A percentile compares a stretch with the other conserved stretches of the same genome.
phyloP scores from a whole-genome alignment of 2,113 vertebrate species.

The Hipposideros armiger region DNA sequence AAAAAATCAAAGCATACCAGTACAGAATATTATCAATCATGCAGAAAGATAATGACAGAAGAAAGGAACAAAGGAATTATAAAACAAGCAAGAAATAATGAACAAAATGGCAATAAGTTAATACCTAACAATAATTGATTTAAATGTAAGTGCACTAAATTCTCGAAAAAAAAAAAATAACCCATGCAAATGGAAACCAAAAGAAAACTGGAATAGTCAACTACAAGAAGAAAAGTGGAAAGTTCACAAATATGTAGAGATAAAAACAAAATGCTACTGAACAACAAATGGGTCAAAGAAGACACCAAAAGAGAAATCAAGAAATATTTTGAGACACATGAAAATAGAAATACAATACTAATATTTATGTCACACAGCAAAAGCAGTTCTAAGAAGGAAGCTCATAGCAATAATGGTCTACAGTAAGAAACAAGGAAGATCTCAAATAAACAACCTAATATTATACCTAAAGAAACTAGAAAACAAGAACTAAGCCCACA shows the following conservation, averaged over 20 bases:
- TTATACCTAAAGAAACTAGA: background rate
- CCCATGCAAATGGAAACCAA: background rate
- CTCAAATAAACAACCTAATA: background rate
- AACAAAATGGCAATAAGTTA: background rate
- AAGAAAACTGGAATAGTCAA: background rate
- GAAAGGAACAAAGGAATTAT: background rate
- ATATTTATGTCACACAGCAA: background rate
- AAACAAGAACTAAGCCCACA: background rate
- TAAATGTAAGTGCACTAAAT: background rate
- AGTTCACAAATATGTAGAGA: background rate
- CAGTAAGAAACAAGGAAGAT: background rate
- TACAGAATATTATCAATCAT: background rate
- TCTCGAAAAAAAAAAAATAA: background rate
- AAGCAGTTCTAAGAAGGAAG: background rate
- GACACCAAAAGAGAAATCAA: background rate
- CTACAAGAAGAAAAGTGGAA: background rate
- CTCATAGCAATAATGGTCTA: background rate
- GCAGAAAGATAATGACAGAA: background rate
- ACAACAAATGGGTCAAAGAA: background rate
- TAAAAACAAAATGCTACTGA: background rate
- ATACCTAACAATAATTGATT: background rate
- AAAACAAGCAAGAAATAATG: background rate
- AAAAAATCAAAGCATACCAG: background rate
- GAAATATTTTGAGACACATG: background rate
- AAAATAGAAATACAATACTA: background rate